Base-by-base conservation (phyloP, 2,113 vertebrate genomes). In the Syrrhaptes paradoxus region DNA sequence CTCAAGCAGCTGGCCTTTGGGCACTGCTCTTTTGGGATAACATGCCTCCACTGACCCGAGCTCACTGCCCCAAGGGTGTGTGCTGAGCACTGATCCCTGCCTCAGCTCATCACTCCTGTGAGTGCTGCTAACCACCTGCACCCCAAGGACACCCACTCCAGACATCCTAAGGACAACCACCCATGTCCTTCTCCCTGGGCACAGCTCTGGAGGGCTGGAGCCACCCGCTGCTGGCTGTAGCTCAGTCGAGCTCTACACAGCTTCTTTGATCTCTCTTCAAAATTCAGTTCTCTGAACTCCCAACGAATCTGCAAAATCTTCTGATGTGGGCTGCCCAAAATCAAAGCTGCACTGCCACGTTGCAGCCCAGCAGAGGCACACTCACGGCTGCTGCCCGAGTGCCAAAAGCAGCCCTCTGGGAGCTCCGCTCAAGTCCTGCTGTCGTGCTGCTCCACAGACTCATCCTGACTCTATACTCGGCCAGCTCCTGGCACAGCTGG, bases 51-150 rank as follows among this genome's bases (percentile, higher is more conserved):
- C 4, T 3, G 3, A 65, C 59, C 24, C 43, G 41, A 85, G 73
- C 24, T 74, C 24, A 18, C 45, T 85, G 70, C 34, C 54, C 58
- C 0, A 0, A 0, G 13, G 17, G 31, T 1, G 1, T 9, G 17
- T 2, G 3, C 36, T 77, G 45, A 58, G 62, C 49, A 66, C 43
- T 0, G 4, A 36, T n/a, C 26, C 26, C 46, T 66, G 41, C 41
- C 72, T 71, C 52, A 25, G 54, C 38, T 82, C 66, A 65, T 61
- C 45, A 26, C 20, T 43, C 25, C 48, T 41, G 13, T 41, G 49
- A 54, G 62, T 20, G 28, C 77, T 43, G 32, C 66, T 38, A 49
- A 36, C 51, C n/a, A 75, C 49, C 38, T 34, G 22, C 36, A 57
- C n/a, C 38, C 38, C 41, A 20, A 63, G 54, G 65, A 62, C 43